Conservation (phyloP, 2,888 invertebrate genomes). For the Malthinus flaveolus region DNA sequence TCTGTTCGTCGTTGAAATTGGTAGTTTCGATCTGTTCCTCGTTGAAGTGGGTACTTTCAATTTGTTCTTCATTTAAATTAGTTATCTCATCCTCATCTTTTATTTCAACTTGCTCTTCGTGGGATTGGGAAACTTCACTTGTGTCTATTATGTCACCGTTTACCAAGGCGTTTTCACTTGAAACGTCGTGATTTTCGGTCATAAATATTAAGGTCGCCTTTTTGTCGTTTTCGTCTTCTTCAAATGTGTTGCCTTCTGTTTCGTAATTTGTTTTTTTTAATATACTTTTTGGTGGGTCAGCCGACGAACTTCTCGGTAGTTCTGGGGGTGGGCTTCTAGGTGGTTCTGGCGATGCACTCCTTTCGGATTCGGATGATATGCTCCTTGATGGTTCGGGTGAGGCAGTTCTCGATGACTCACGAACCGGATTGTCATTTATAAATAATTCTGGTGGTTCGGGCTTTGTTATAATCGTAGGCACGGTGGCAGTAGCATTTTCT, state of each 20-base stretch:
- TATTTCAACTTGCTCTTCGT: background rate
- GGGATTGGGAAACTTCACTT: background rate
- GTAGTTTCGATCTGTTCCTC: background rate
- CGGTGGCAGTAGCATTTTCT: too few relatives aligned
- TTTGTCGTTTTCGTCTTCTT: slow-evolving; percentile 7
- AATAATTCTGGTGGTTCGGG: too few relatives aligned
- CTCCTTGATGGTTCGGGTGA: too few relatives aligned
- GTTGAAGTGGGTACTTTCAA: too few relatives aligned
- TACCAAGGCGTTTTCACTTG: too few relatives aligned
- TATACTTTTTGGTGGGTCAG: slow-evolving; percentile 5
- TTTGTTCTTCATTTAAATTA: background rate
- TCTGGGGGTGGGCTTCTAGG: background rate
- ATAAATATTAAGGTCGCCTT: slow-evolving; percentile 31
- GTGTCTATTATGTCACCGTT: too few relatives aligned
- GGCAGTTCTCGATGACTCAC: too few relatives aligned
- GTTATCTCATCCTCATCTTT: too few relatives aligned
- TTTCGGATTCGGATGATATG: too few relatives aligned
- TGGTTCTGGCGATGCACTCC: background rate
- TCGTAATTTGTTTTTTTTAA: background rate
- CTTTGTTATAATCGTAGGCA: background rate
- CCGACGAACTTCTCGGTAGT: background rate
- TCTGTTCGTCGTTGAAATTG: background rate
- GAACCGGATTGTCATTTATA: too few relatives aligned
- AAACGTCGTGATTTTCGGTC: slow-evolving; percentile 27
- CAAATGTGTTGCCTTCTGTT: background rate